phyloP scores from a whole-genome alignment of 2,113 vertebrate species.

The Hiodon tergisus region DNA sequence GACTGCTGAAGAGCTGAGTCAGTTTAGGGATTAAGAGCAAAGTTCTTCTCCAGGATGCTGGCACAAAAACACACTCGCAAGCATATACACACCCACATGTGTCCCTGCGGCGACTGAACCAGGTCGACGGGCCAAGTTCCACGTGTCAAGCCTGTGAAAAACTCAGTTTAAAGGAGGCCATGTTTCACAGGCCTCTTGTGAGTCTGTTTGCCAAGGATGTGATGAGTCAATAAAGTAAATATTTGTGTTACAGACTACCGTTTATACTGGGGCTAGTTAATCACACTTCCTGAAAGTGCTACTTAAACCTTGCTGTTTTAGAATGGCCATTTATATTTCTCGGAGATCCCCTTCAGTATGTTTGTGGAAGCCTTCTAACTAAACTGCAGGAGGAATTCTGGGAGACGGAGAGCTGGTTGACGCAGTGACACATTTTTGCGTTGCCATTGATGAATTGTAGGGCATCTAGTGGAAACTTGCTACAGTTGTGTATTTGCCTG shows the following conservation, averaged over 20 bases:
- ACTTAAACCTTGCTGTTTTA: neutral
- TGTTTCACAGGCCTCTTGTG: conserved; percentile 14
- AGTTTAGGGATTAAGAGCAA: neutral
- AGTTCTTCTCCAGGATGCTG: neutral
- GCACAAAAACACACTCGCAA: neutral
- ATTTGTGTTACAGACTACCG: conserved; percentile 33
- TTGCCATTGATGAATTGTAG: neutral
- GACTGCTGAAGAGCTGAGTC: neutral
- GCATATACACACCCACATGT: neutral
- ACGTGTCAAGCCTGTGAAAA: neutral
- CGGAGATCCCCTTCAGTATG: conserved; percentile 4
- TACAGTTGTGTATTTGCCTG: conserved; percentile 30
- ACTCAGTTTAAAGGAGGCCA: neutral
- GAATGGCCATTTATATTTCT: neutral
- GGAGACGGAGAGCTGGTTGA: neutral
- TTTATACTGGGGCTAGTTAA: conserved; percentile 22
- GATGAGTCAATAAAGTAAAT: conserved; percentile 34
- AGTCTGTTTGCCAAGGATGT: conserved; percentile 24
- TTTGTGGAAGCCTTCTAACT: conserved; percentile 1
- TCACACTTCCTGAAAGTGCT: conserved; percentile 23
- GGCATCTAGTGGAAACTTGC: conserved; percentile 3
- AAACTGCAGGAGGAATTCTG: neutral
- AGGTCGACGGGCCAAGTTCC: neutral
- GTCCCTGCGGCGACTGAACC: neutral
- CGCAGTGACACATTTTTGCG: no score